Evolutionary conservation across 2,888 invertebrate species (phyloP), one percentile per base, ranked within the genome.

Genomic region (Metellina segmentata): DNA sequence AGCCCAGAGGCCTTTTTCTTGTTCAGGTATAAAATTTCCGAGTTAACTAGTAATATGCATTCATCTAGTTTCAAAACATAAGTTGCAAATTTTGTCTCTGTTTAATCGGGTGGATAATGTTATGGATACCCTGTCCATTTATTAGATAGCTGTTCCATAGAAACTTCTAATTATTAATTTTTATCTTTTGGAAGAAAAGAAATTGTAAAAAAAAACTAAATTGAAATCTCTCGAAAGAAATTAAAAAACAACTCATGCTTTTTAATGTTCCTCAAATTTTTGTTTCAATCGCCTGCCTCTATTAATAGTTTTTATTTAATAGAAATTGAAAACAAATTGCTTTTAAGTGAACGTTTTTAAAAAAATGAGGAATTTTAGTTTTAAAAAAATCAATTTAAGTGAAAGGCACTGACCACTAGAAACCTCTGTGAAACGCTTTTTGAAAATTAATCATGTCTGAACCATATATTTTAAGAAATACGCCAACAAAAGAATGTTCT

Each of bases 401-500:
- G 9, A 61, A 61, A 61, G 61, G 61, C 61, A 61, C 9, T 61
- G 61, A 61, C 61, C 61, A 61, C 61, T 61, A 61, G 61, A 8
- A 61, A 16, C 16, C 16, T 61, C 61, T 34, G 34, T 61, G 61
- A 61, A 61, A 16, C 49, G n/a, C 52, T 52, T 77, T 77, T 49
- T 11, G 13, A 16, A 51, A n/a, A 48, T 34, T 51, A 78, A 78
- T 52, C 51, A 51, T 16, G 51, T 78, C n/a, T n/a, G 51, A 78
- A 61, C 49, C 78, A 16, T 78, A 51, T 78, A 9, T 78, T 16
- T n/a, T 52, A 16, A 78, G 52, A 78, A 78, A 78, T 19, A 51
- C n/a, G 77, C 34, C 51, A 78, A 78, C 78, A 78, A 78, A 78
- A 52, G 51, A 78, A 52, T 52, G 19, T 13, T 20, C 51, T 52